A percentile compares a stretch with the other conserved stretches of the same genome.
Evolutionary conservation across 92 coral and sea anemone genomes (phyloP).

Genomic region (Montipora capitata): DNA sequence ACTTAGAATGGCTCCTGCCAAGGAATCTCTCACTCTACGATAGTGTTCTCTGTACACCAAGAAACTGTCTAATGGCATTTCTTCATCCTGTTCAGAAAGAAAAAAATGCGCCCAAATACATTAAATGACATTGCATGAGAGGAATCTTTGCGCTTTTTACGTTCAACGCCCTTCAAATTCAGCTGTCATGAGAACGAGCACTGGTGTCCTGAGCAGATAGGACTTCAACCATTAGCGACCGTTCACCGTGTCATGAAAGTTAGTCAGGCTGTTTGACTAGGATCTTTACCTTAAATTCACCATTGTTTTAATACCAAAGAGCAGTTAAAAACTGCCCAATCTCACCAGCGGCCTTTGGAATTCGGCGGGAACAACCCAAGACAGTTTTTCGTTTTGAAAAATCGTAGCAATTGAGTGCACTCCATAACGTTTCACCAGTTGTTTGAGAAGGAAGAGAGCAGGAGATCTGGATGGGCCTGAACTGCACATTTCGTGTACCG

Average conservation of each 20-base stretch:
- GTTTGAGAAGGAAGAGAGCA: constrained; percentile 73
- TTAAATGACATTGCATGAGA: too few relatives aligned
- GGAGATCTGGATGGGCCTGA: constrained; percentile 57
- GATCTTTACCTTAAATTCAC: too few relatives aligned
- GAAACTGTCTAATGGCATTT: constrained; percentile 57
- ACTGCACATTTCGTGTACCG: constrained; percentile 53
- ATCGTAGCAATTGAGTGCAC: constrained; percentile 60
- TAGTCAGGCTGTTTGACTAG: too few relatives aligned
- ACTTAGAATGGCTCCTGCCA: constrained; percentile 58
- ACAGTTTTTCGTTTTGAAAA: constrained; percentile 54
- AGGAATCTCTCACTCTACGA: constrained; percentile 49
- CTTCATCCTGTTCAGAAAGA: constrained; percentile 14
- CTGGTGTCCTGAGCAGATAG: too few relatives aligned
- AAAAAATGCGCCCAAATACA: not conserved
- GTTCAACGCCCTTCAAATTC: too few relatives aligned
- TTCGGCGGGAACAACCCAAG: constrained; percentile 79
- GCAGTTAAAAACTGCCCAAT: not conserved
- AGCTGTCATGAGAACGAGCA: too few relatives aligned
- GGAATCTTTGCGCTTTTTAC: too few relatives aligned
- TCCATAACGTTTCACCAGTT: constrained; percentile 81
- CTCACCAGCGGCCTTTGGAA: constrained; percentile 7
- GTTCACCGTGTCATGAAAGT: too few relatives aligned
- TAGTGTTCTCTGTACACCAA: constrained; percentile 54
- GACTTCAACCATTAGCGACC: too few relatives aligned
- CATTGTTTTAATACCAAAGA: not conserved